Conservation (phyloP, 2,797 vertebrate species). For the Rhodeus uyekii region DNA sequence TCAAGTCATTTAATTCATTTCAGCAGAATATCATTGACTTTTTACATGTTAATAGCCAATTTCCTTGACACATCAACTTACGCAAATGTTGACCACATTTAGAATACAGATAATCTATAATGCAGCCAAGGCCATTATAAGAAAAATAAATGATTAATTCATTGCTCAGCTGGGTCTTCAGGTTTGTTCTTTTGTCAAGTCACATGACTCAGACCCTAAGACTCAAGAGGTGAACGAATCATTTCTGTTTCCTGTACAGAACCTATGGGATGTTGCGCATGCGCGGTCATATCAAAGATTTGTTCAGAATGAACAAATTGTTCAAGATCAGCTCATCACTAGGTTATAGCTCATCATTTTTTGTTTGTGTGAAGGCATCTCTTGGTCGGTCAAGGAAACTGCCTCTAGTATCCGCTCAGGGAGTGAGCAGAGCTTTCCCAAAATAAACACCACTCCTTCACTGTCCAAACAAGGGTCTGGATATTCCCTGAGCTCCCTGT, state of each 20-base stretch:
- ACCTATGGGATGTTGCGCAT: background rate
- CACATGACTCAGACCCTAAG: background rate
- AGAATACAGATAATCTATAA: too few relatives aligned
- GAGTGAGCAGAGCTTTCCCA: constrained; percentile 77
- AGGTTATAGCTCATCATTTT: background rate
- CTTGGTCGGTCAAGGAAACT: constrained; percentile 94
- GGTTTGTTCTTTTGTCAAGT: too few relatives aligned
- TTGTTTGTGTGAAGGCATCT: constrained; percentile 81
- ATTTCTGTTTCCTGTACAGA: background rate
- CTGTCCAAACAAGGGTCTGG: constrained; percentile 83
- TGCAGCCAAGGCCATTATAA: too few relatives aligned
- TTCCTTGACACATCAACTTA: background rate
- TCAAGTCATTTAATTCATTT: background rate
- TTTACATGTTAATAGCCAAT: background rate
- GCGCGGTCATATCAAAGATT: background rate
- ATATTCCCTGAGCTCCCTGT: constrained; percentile 89
- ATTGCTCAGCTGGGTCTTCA: too few relatives aligned
- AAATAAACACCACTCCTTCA: constrained; percentile 71
- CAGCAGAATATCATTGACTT: background rate
- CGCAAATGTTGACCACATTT: background rate
- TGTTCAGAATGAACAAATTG: background rate
- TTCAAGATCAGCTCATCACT: background rate
- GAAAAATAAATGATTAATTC: too few relatives aligned
- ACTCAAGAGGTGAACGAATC: too few relatives aligned
- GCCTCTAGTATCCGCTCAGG: constrained; percentile 75